phyloP scores from a whole-genome alignment of 37 sponge, comb jelly and placozoan species.

The Axinella damicornis region DNA sequence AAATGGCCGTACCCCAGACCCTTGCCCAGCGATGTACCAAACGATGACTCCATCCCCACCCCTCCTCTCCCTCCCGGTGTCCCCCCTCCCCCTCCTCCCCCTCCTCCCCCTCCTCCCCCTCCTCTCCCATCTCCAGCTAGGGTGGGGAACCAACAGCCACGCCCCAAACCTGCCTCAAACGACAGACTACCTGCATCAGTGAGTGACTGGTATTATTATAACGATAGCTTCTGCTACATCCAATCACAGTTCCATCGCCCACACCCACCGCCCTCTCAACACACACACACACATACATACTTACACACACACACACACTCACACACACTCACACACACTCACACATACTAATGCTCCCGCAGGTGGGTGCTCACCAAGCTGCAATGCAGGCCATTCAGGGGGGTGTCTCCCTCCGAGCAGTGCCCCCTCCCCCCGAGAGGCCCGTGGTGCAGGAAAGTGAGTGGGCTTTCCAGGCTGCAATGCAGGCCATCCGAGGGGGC shows the following conservation, averaged over 20 bases:
- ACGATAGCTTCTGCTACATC: too few relatives aligned
- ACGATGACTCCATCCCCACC: not conserved
- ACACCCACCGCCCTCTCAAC: too few relatives aligned
- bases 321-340: too few relatives aligned
- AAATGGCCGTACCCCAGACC: not conserved
- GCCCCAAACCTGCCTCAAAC: too few relatives aligned
- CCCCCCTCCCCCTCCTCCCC: constrained; percentile 55
- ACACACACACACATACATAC: too few relatives aligned
- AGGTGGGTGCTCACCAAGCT: constrained; percentile 3
- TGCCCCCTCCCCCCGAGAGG: constrained; percentile 17
- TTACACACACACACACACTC: too few relatives aligned
- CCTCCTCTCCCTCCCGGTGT: constrained; percentile 33
- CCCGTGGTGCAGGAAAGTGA: too few relatives aligned
- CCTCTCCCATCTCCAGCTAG: constrained; percentile 23
- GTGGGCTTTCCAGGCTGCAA: constrained; percentile 33
- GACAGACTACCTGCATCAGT: too few relatives aligned
- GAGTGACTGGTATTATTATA: too few relatives aligned
- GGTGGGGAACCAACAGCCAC: too few relatives aligned
- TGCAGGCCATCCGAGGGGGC: not conserved
- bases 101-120: constrained; percentile 26
- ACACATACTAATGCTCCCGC: not conserved
- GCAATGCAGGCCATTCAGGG: constrained; percentile 55
- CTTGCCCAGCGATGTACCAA: not conserved
- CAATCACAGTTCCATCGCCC: too few relatives aligned
- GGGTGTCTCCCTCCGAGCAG: constrained; percentile 28